Percentiles rank a stretch among this genome's conserved stretches.
These are phyloP conservation scores for Dendrolimus kikuchii DNA, from an alignment of 1,140 invertebrate genomes.

Conservation along the genomic window DNA sequence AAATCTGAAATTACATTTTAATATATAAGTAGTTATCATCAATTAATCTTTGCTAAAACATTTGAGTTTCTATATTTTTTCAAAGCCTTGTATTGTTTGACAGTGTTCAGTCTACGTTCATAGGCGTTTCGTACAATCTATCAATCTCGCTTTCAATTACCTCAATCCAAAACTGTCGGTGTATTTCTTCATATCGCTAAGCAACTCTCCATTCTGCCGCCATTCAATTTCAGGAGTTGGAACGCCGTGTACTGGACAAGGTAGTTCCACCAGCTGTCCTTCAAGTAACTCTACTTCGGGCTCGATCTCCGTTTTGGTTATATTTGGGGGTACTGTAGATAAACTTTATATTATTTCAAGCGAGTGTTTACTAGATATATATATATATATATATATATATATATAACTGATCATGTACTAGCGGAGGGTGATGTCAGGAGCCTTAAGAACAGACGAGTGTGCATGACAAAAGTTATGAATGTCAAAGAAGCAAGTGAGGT, in stretches of 20 bases:
- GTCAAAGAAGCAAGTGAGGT: too few relatives aligned
- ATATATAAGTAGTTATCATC: too few relatives aligned
- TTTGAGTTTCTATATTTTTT: too few relatives aligned
- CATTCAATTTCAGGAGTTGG: constrained; percentile 30
- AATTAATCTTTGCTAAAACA: too few relatives aligned
- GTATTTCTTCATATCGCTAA: constrained; percentile 12
- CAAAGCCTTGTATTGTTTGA: too few relatives aligned
- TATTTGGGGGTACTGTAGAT: constrained; percentile 29
- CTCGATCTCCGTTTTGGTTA: constrained; percentile 12
- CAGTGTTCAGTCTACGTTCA: too few relatives aligned
- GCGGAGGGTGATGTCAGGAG: too few relatives aligned
- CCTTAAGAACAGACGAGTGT: too few relatives aligned
- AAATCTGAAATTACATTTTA: constrained; percentile 37
- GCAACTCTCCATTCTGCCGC: constrained; percentile 25
- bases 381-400: too few relatives aligned
- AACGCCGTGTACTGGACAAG: constrained; percentile 23
- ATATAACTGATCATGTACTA: too few relatives aligned
- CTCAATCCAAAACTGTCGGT: constrained; percentile 26
- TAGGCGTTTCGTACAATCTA: constrained; percentile 5
- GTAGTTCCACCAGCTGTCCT: constrained; percentile 44
- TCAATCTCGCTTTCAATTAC: constrained; percentile 7
- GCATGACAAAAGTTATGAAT: too few relatives aligned
- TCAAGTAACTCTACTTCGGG: constrained; percentile 30
- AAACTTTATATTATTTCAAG: background rate
- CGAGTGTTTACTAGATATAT: too few relatives aligned